Base-by-base conservation (phyloP, 2,113 vertebrate species). In the Psammodynastes pulverulentus region DNA sequence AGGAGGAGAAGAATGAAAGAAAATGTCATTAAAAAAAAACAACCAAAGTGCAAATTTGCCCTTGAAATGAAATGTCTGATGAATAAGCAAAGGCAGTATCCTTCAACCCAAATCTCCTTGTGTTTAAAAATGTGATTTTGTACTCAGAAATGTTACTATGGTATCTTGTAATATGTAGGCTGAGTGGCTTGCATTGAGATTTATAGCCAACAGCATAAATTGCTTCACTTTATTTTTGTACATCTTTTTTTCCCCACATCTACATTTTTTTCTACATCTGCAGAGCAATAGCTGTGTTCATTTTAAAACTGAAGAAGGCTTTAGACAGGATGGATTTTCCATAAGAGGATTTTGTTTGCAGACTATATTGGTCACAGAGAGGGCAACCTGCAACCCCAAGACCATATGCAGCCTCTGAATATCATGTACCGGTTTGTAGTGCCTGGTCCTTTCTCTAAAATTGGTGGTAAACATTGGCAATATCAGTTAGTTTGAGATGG, bases 91-190 rank as follows among this genome's bases (percentile, higher is more conserved):
- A 13, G 2, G 2, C 29, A 49, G 10, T 51, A 45, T n/a, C 9
- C 13, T 88, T 88, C 58, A 92, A 49, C 52, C 52, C n/a, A 85
- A 21, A 24, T 84, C 26, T 29, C 29, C 51, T 53, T 53, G 49
- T 85, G 4, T 53, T 92, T 53, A 53, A 23, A 58, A 54, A 56
- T 3, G 54, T 39, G 88, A 52, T 46, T 26, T 45, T 86, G 84
- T 72, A 21, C 58, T 89, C 29, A 34, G 34, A 67, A 17, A 62
- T 54, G 93, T 95, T 91, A 90, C 94, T 93, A 91, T 94, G 88
- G 90, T 93, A 94, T 88, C 5, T 3, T 56, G 52, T 86, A 13
- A 89, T 89, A 92, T 34, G 84, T 86, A 51, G 49, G 51, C 24
- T 43, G 21, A 10, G 0, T 89, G 67, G 90, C 39, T 58, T 5